Conservation (phyloP, 2,797 vertebrate genomes). For the Setipinna tenuifilis region DNA sequence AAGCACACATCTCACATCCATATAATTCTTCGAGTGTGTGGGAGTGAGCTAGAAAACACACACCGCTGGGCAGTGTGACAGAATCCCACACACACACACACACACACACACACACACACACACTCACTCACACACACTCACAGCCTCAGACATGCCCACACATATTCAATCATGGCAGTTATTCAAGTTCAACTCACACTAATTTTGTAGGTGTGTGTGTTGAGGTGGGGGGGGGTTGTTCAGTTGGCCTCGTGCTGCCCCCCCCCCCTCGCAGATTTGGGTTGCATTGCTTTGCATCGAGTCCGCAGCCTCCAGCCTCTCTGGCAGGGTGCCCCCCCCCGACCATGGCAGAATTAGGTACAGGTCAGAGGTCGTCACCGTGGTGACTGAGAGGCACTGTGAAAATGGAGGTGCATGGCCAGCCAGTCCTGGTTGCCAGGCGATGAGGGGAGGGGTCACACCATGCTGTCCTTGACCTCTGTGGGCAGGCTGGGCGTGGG, state of each 20-base stretch:
- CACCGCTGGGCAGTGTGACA: neutral
- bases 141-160: slow-evolving; percentile 69
- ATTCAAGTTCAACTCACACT: slow-evolving; percentile 73
- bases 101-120: slow-evolving; percentile 30
- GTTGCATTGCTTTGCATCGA: slow-evolving; percentile 96
- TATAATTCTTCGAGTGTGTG: neutral
- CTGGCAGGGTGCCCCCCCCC: slow-evolving; percentile 82
- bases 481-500: slow-evolving; percentile 41
- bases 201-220: slow-evolving; percentile 52
- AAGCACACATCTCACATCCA: neutral
- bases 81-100: slow-evolving; percentile 59
- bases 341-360: neutral
- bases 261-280: slow-evolving; percentile 73
- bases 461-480: slow-evolving; percentile 83
- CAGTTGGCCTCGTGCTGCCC: slow-evolving; percentile 70
- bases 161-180: slow-evolving; percentile 61
- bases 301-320: slow-evolving; percentile 74
- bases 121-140: slow-evolving; percentile 21
- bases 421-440: slow-evolving; percentile 7
- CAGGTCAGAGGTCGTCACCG: neutral
- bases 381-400: slow-evolving; percentile 29
- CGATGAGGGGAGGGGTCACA: slow-evolving; percentile 73
- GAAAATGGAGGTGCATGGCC: slow-evolving; percentile 35
- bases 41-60: neutral
- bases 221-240: slow-evolving; percentile 20